Conservation (phyloP, 2,888 invertebrate genomes). For the Drosophila atroscutellata region DNA sequence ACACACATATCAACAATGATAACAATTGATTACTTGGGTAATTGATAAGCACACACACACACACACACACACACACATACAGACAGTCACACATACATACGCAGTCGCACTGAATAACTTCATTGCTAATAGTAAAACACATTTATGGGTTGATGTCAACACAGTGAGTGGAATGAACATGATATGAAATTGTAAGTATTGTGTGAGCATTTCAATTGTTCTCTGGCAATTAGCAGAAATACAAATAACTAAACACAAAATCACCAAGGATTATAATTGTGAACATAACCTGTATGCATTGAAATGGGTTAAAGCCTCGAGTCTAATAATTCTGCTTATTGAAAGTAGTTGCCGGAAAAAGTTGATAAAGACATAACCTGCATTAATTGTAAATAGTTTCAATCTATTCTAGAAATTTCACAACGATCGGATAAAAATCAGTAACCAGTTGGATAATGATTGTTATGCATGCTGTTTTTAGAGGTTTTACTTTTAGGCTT, state of each 20-base stretch:
- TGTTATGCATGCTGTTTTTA: slow-evolving; percentile 35
- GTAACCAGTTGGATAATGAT: background rate
- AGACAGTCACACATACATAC: slow-evolving; percentile 1
- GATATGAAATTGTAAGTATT: slow-evolving; percentile 54
- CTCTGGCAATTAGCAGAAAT: slow-evolving; percentile 28
- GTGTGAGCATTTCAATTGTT: slow-evolving; percentile 37
- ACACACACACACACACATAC: slow-evolving; percentile 9
- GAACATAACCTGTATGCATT: background rate
- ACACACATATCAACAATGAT: slow-evolving; percentile 58
- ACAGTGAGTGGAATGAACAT: slow-evolving; percentile 41
- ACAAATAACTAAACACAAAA: slow-evolving; percentile 13
- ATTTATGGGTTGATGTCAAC: slow-evolving; percentile 20
- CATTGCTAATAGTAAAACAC: slow-evolving; percentile 31
- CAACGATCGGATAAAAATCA: background rate
- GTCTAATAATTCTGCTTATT: background rate
- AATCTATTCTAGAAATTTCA: background rate
- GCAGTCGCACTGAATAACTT: slow-evolving; percentile 8
- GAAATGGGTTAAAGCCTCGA: background rate
- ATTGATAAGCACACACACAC: slow-evolving; percentile 42
- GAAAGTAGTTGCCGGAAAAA: background rate
- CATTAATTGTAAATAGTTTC: background rate
- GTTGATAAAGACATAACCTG: background rate
- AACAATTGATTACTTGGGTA: slow-evolving; percentile 71
- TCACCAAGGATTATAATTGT: background rate
- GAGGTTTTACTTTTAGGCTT: slow-evolving; percentile 15